Evolutionary conservation across 2,113 vertebrate genomes (phyloP).

Genomic region (Ameiurus melas): DNA sequence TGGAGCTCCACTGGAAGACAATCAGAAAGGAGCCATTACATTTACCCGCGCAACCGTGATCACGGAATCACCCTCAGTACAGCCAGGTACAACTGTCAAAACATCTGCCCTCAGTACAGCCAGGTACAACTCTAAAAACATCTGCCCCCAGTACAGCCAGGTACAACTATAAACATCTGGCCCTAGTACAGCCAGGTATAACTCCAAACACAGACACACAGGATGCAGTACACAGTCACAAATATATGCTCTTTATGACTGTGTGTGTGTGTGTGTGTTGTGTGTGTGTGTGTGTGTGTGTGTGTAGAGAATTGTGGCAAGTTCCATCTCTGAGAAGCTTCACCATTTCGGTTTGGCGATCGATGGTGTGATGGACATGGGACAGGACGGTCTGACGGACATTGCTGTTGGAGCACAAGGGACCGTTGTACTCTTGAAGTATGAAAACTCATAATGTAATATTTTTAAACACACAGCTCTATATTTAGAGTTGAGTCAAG

Average conservation of each 20-base stretch:
- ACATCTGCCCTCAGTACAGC: no score
- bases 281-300: constrained; percentile 22
- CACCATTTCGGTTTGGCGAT: constrained; percentile 80
- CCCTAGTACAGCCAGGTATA: no score
- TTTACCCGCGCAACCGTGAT: no score
- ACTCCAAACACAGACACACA: background rate
- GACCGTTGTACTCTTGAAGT: constrained; percentile 76
- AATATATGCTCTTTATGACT: no score
- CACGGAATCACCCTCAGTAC: no score
- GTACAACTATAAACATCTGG: background rate
- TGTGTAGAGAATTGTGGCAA: constrained; percentile 71
- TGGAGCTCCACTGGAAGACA: no score
- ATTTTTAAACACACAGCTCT: background rate
- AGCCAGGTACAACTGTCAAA: no score
- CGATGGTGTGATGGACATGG: constrained; percentile 75
- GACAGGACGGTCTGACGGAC: constrained; percentile 73
- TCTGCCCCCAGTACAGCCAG: background rate
- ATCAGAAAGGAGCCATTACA: no score
- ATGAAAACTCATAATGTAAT: background rate
- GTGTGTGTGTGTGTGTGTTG: no score
- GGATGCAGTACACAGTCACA: constrained; percentile 64
- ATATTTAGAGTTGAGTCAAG: background rate
- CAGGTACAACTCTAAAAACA: constrained; percentile 68
- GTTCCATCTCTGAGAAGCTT: constrained; percentile 47
- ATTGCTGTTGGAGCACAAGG: constrained; percentile 77